phyloP scores from a whole-genome alignment of 35 echinoderm and acorn worm species.

The Apostichopus japonicus region DNA sequence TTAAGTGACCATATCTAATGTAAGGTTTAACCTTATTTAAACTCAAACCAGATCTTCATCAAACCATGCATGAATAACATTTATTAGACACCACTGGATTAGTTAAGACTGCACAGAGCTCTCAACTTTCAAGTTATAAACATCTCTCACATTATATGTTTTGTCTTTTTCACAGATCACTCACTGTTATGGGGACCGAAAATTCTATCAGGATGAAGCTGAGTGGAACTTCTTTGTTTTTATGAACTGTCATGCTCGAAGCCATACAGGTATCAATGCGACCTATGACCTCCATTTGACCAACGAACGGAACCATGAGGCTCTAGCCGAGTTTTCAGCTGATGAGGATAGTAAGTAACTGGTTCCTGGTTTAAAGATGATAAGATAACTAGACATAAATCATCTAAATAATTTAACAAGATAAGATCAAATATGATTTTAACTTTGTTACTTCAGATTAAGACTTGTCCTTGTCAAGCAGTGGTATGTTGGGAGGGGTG shows the following conservation, averaged over 20 bases:
- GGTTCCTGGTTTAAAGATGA: background rate
- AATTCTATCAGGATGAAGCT: background rate
- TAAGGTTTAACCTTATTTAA: too few relatives aligned
- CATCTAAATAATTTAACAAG: background rate
- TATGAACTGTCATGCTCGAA: constrained; percentile 7
- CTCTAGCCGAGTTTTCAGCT: constrained; percentile 6
- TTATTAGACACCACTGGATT: too few relatives aligned
- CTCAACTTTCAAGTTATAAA: too few relatives aligned
- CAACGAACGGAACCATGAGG: background rate
- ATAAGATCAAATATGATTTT: background rate
- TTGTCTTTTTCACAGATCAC: background rate
- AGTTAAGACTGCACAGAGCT: too few relatives aligned
- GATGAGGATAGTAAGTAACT: constrained; percentile 37
- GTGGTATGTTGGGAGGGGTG: too few relatives aligned
- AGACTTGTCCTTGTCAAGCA: background rate
- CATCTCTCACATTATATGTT: too few relatives aligned
- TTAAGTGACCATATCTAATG: too few relatives aligned
- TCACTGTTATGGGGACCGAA: background rate
- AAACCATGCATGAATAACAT: too few relatives aligned
- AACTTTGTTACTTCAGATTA: background rate
- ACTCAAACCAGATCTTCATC: too few relatives aligned
- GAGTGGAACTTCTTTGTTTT: constrained; percentile 12
- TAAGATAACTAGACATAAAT: background rate
- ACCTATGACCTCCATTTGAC: background rate
- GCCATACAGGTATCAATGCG: background rate